Percentiles rank a stretch among this genome's conserved stretches.
These are phyloP conservation scores for Prunella fulvescens DNA, from an alignment of 2,113 vertebrate species.

Conservation along the genomic window DNA sequence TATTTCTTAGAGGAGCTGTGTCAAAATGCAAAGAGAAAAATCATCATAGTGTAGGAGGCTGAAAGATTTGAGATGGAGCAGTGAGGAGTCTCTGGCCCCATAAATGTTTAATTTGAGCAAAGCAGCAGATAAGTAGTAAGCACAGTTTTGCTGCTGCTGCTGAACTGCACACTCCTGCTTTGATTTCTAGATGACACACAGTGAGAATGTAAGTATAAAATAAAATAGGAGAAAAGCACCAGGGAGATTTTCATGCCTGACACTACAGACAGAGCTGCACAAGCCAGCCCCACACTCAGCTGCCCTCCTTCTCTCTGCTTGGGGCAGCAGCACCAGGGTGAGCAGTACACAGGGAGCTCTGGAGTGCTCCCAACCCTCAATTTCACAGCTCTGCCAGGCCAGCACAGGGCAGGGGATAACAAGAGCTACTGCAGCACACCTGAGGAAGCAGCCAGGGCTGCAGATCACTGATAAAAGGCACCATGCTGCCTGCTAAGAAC, in stretches of 20 bases:
- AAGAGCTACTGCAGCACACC: neutral
- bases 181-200: neutral
- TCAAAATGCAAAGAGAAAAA: neutral
- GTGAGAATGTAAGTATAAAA: neutral
- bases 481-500: neutral
- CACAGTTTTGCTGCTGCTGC: neutral
- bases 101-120: slow-evolving; percentile 9
- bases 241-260: neutral
- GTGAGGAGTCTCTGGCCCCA: neutral
- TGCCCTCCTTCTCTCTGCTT: neutral
- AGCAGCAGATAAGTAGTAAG: neutral
- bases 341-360: neutral
- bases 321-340: neutral
- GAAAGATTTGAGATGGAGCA: neutral
- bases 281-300: neutral
- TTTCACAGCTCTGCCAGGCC: neutral
- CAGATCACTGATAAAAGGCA: neutral
- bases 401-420: neutral
- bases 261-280: neutral
- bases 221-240: neutral
- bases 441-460: neutral
- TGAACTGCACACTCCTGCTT: neutral
- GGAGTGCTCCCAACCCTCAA: neutral
- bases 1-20: neutral
- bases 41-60: neutral